Evolutionary conservation across 2,888 invertebrate species (phyloP).

Genomic region (Hydrotaea diabolus): DNA sequence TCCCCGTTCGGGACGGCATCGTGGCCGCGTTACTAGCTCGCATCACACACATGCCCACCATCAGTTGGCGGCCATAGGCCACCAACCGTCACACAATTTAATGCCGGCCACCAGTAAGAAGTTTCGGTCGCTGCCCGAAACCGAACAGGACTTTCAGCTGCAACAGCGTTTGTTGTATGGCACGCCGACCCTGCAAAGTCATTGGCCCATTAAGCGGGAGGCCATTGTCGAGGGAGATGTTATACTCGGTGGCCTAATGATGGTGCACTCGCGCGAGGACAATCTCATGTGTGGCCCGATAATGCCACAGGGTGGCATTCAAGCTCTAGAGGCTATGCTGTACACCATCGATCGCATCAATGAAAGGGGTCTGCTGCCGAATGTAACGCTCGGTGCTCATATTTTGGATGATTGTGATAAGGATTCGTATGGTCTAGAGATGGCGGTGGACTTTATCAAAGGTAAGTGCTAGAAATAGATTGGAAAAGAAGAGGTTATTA

Average conservation of each 20-base stretch:
- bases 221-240: slow-evolving; percentile 92
- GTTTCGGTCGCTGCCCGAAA: slow-evolving; percentile 78
- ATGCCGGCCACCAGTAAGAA: slow-evolving; percentile 69
- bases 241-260: slow-evolving; percentile 93
- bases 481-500: no score
- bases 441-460: slow-evolving; percentile 96
- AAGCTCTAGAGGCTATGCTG: slow-evolving; percentile 93
- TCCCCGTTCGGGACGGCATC: slow-evolving; percentile 77
- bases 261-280: slow-evolving; percentile 94
- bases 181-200: slow-evolving; percentile 73
- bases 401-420: slow-evolving; percentile 96
- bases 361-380: slow-evolving; percentile 84
- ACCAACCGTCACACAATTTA: slow-evolving; percentile 27
- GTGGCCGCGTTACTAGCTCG: slow-evolving; percentile 71
- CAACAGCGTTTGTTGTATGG: slow-evolving; percentile 69
- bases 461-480: slow-evolving; percentile 82
- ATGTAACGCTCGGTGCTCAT: slow-evolving; percentile 90
- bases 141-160: slow-evolving; percentile 68
- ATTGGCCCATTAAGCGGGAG: slow-evolving; percentile 90
- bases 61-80: not conserved
- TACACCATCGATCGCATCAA: slow-evolving; percentile 91
- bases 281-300: slow-evolving; percentile 90
- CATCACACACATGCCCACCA: slow-evolving; percentile 8
- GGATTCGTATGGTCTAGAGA: slow-evolving; percentile 94
- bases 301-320: slow-evolving; percentile 93